phyloP scores from a whole-genome alignment of 2,113 vertebrate species.

The Meleagris gallopavo region DNA sequence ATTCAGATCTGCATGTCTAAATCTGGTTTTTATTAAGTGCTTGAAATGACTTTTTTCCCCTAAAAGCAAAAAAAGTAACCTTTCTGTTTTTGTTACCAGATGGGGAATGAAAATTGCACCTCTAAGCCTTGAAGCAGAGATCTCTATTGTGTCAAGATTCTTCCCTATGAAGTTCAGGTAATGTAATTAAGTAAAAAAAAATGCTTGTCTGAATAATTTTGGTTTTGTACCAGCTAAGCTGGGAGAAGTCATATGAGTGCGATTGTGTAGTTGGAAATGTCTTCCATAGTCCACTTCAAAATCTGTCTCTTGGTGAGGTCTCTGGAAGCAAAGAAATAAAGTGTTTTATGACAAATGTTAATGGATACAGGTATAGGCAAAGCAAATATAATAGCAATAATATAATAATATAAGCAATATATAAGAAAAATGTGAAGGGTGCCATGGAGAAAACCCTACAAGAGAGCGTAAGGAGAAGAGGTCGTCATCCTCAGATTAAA shows the following conservation, averaged over 20 bases:
- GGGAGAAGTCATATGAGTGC: not conserved
- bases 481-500: not conserved
- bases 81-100: not conserved
- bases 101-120: not conserved
- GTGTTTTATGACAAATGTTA: not conserved
- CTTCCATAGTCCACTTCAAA: not conserved
- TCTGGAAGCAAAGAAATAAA: not conserved
- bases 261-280: not conserved
- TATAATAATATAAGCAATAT: too few species aligned
- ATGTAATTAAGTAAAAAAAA: not conserved
- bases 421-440: not conserved
- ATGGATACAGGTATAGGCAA: not conserved
- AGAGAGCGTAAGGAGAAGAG: not conserved
- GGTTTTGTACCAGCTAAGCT: not conserved
- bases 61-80: not conserved
- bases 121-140: not conserved
- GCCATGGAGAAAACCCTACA: not conserved
- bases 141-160: not conserved
- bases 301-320: not conserved
- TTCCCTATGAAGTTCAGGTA: not conserved
- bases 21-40: conserved; percentile 2
- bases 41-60: conserved; percentile 16
- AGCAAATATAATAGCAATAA: not conserved
- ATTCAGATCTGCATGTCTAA: not conserved
- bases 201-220: not conserved